A percentile compares a stretch with the other conserved stretches of the same genome.
These are phyloP conservation scores for Neoitamus cyanurus DNA, from an alignment of 2,888 invertebrate species.

Conservation along the genomic window DNA sequence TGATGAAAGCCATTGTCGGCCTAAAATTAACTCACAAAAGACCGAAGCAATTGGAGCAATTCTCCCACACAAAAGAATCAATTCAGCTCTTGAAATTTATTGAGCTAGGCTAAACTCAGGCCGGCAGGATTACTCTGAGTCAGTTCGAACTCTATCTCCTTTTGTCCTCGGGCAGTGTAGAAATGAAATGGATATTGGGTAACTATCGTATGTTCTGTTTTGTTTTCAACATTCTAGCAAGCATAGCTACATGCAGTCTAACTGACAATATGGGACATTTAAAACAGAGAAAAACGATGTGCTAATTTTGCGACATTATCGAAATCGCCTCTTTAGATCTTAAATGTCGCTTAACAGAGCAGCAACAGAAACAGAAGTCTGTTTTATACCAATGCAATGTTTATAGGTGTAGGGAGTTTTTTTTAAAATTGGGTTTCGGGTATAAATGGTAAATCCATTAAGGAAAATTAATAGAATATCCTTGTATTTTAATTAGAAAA, in stretches of 20 bases:
- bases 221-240: not conserved
- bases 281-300: not conserved
- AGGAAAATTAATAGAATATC: too few species aligned
- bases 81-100: not conserved
- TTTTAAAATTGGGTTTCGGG: too few species aligned
- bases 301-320: not conserved
- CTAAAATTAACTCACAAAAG: not conserved
- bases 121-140: not conserved
- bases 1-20: constrained; percentile 16
- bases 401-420: not conserved
- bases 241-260: not conserved
- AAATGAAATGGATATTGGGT: not conserved
- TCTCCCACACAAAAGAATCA: not conserved
- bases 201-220: not conserved
- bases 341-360: not conserved
- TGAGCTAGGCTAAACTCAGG: not conserved
- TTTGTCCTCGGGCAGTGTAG: not conserved
- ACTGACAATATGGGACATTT: not conserved
- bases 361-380: not conserved
- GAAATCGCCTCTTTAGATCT: not conserved
- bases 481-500: too few species aligned
- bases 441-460: too few species aligned
- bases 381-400: not conserved
- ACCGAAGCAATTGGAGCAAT: not conserved
- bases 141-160: not conserved